phyloP scores from a whole-genome alignment of 2,797 vertebrate genomes.

The Lutjanus campechanus region DNA sequence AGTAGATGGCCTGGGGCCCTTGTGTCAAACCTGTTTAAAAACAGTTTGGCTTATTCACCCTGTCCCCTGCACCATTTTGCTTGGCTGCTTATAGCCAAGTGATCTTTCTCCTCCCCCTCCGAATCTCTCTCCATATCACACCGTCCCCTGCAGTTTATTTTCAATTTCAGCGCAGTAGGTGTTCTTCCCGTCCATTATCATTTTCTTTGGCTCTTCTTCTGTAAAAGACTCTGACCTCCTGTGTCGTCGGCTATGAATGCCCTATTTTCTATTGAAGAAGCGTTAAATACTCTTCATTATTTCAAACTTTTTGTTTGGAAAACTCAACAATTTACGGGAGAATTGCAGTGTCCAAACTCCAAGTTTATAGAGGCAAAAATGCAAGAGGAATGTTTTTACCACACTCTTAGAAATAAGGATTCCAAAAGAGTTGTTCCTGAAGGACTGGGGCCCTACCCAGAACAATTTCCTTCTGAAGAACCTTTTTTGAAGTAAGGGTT shows the following conservation, averaged over 20 bases:
- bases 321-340: background rate
- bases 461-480: too few species aligned
- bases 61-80: conserved; percentile 55
- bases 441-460: too few species aligned
- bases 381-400: background rate
- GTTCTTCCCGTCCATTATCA: conserved; percentile 45
- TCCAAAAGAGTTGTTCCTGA: too few species aligned
- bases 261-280: conserved; percentile 31
- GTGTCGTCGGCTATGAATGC: conserved; percentile 5
- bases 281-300: conserved; percentile 21
- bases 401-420: too few species aligned
- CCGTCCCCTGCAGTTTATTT: conserved; percentile 66
- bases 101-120: conserved; percentile 56
- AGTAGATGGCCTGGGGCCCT: conserved; percentile 52
- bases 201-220: conserved; percentile 35
- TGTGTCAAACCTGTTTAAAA: conserved; percentile 71
- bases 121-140: conserved; percentile 44
- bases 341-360: background rate
- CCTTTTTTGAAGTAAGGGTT: too few species aligned
- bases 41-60: conserved; percentile 61
- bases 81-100: conserved; percentile 48
- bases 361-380: background rate
- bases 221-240: conserved; percentile 14
- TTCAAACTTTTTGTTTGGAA: background rate
- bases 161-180: conserved; percentile 52